These are phyloP conservation scores for Nettapus auritus DNA, from an alignment of 2,113 vertebrate genomes.

Conservation along the genomic window DNA sequence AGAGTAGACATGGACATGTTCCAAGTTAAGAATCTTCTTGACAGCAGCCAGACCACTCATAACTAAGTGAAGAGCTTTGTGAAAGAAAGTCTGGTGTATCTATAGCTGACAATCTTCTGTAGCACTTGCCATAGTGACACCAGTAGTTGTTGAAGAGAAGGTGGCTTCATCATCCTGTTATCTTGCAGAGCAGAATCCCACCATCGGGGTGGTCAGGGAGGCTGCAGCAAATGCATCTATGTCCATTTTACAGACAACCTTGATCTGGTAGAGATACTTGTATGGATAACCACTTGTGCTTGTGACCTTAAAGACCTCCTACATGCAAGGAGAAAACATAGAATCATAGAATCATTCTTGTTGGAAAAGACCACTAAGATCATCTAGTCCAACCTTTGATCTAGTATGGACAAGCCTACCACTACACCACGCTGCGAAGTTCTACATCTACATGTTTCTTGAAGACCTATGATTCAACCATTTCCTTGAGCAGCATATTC, in stretches of 20 bases:
- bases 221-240: neutral
- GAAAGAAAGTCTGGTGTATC: neutral
- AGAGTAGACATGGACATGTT: neutral
- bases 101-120: neutral
- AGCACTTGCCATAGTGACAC: neutral
- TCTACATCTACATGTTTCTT: too few relatives aligned
- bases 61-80: neutral
- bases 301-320: neutral
- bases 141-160: neutral
- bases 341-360: too few relatives aligned
- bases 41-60: neutral
- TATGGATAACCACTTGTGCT: neutral
- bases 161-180: neutral
- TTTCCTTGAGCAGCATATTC: too few relatives aligned
- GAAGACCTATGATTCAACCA: too few relatives aligned
- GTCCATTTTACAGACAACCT: neutral
- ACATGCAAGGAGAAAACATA: neutral
- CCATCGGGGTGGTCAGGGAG: neutral
- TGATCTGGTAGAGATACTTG: neutral
- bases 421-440: too few relatives aligned
- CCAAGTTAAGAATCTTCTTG: neutral
- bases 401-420: too few relatives aligned
- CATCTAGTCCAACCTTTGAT: too few relatives aligned
- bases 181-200: neutral
- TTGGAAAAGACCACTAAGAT: too few relatives aligned